Base-by-base conservation (phyloP, 2,888 invertebrate genomes). In the Macrophya annulata region DNA sequence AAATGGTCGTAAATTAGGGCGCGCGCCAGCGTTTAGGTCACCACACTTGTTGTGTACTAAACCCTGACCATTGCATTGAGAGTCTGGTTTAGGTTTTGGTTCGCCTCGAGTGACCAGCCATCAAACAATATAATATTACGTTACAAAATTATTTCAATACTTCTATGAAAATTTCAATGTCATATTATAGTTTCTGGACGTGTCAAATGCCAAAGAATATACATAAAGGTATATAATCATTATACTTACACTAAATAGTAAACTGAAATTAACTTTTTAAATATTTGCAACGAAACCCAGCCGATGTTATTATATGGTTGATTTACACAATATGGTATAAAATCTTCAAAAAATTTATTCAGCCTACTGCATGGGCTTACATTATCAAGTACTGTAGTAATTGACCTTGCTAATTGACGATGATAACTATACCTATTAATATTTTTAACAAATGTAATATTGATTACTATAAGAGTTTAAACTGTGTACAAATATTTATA, bases 1-100 rank as follows among this genome's bases (percentile, higher is more conserved):
- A 59, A 84, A 85, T 68, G 85, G 65, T 87, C 89, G 77, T 89
- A 90, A 89, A 90, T 90, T 88, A 87, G 72, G 87, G 74, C 85
- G 82, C 86, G 85, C 79, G 87, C 86, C 86, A 82, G 79, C 85
- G 81, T 87, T 89, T 87, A 86, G 87, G 65, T 82, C 65, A 59
- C 86, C 74, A 71, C 48, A 68, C n/a, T 12, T 88, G 86, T 89
- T 88, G 88, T 86, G 37, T 25, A 17, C 37, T 17, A 31, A 31
- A 37, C 37, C 68, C 45, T 37, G 55, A 81, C 48, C 21, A 81
- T 55, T 37, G 59, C 62, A 15, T 40, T 40, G 25, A 59, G 17
- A n/a, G 12, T n/a, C 17, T 77, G 48, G 81, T 59, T 62, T 21
- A 59, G 43, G 21, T 83, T 12, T 74, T 45, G 12, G 74, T 74